Base-by-base conservation (phyloP, 1,140 invertebrate species). In the Lepidotrigona ventralis region DNA sequence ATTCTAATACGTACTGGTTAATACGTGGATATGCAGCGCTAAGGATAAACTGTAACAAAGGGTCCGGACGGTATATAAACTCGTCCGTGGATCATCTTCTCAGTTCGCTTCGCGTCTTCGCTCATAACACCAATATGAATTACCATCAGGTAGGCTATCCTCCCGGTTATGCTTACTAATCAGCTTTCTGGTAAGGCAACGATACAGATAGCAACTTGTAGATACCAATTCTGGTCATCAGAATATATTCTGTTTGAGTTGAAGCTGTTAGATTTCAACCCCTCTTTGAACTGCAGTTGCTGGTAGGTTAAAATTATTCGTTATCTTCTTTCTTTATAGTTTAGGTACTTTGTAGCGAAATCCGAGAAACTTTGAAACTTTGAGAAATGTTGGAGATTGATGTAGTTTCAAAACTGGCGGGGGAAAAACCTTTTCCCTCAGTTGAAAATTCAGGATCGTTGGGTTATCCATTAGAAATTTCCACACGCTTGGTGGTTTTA, bases 41-140 rank as follows among this genome's bases (percentile, higher is more conserved):
- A 86, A 90, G 87, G 90, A 91, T 92, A 92, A 94, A 92, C 83
- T 93, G 91, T 93, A 93, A 93, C 93, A 93, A 94, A 92, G 93
- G 93, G 91, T 90, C 88, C 60, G 78, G 26, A 77, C 72, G 71
- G 79, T 94, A 94, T 93, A 93, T 93, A 93, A 93, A 91, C 90
- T 86, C 86, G 72, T 77, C 88, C 73, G 77, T 83, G 86, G 80
- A 90, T 92, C 89, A 89, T 91, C 88, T 88, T 92, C 88, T 91
- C 92, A 94, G 92, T 93, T 92, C 85, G 68, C 84, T 81, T 85
- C 81, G 88, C 90, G 89, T 91, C 88, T 92, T 90, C 90, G 84
- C 86, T 90, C 88, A 88, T 87, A 90, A 72, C 89, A 90, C 79
- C 90, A 91, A 91, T 92, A 93, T 93, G 92, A 91, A 87, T 87